Evolutionary conservation across 2,888 invertebrate genomes (phyloP), one percentile per base, ranked within the genome.

Genomic region (Idaea aversata): DNA sequence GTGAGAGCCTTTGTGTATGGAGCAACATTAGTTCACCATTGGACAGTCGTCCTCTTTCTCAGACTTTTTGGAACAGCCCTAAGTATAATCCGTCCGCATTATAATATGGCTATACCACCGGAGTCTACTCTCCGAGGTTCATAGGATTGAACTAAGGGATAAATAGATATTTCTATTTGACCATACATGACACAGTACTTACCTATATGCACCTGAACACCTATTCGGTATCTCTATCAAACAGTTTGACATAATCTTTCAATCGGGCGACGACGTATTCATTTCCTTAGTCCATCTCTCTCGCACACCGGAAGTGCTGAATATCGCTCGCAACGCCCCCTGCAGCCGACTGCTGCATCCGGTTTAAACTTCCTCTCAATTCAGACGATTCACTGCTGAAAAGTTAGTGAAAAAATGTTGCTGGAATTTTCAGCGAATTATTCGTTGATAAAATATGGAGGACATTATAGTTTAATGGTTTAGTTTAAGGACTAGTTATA

Each of bases 331-430:
- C 79, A 80, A 77, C 77, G 76, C 76, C 81, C 82, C 80, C 84
- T 84, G 80, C 80, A 79, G 79, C 87, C 88, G 88, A 87, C 89
- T 88, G 88, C 82, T 82, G 75, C 84, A 75, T 90, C 90, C 90
- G 88, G 83, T 86, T 81, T 83, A 76, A 78, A 85, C 86, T 84
- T 88, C 87, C 88, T 83, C 79, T 77, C 80, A 76, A 79, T 83
- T 83, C 81, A 82, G 77, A 77, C 78, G 82, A 86, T 87, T 85
- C 82, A 83, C 81, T 82, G 79, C 75, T 74, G 74, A 81, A 78
- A 68, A 74, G 65, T 36, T 25, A 25, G 65, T 63, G 34, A 64
- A 62, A 63, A 64, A 66, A 63, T 62, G 64, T 59, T 64, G 38
- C 47, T 61, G 61, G 36, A 65, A 63, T 34, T 62, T 38, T 59